Evolutionary conservation across 2,113 vertebrate species (phyloP).

Genomic region (Cairina moschata): DNA sequence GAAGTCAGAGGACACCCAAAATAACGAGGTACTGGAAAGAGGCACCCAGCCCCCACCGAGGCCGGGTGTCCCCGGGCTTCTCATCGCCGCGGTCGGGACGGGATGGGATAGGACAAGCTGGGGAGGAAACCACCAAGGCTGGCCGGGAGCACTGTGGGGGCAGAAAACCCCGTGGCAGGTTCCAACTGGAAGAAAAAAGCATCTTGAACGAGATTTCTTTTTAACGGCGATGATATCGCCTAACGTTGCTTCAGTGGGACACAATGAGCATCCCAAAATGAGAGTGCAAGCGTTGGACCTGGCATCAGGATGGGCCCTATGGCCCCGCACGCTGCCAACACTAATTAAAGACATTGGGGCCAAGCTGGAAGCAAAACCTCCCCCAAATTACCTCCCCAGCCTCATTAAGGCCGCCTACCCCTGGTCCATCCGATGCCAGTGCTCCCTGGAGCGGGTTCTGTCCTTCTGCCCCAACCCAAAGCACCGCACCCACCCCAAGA

Average conservation of each 20-base stretch:
- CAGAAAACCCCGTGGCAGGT: background rate
- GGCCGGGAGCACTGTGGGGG: background rate
- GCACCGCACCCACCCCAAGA: background rate
- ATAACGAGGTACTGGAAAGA: background rate
- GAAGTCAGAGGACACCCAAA: constrained; percentile 16
- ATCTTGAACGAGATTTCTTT: background rate
- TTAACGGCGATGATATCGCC: background rate
- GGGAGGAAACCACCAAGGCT: background rate
- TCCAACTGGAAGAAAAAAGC: background rate
- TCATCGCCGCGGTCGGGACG: background rate
- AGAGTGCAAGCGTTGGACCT: background rate
- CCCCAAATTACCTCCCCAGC: background rate
- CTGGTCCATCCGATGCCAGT: too few relatives aligned
- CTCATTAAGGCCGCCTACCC: background rate
- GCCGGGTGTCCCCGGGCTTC: too few relatives aligned
- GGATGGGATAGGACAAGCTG: background rate
- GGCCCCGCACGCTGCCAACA: background rate
- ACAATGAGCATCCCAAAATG: background rate
- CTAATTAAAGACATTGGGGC: constrained; percentile 12
- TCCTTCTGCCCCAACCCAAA: background rate
- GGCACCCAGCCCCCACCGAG: background rate
- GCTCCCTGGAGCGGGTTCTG: background rate
- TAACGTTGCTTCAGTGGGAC: background rate
- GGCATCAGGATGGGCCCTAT: rapidly evolving
- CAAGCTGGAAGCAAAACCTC: background rate